Percentiles rank a stretch among this genome's conserved stretches.
phyloP scores from a whole-genome alignment of 2,797 vertebrate species.

The Artibeus lituratus region DNA sequence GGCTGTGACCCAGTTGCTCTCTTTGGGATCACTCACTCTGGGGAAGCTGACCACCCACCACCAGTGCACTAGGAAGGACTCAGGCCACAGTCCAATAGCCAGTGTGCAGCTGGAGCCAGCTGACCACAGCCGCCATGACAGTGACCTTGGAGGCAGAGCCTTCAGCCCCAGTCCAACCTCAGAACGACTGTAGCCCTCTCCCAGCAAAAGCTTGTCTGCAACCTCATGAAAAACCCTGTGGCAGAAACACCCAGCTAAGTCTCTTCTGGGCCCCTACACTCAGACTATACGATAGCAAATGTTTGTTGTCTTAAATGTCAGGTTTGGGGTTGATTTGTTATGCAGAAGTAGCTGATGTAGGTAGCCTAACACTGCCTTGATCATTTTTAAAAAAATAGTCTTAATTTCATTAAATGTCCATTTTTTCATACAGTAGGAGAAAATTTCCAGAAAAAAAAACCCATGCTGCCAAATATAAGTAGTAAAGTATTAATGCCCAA shows the following conservation, averaged over 20 bases:
- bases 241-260: neutral
- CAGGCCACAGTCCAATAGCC: neutral
- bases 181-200: neutral
- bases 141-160: neutral
- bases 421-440: neutral
- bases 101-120: neutral
- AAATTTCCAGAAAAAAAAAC: neutral
- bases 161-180: neutral
- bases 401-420: slow-evolving; percentile 22
- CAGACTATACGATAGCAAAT: neutral
- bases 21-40: neutral
- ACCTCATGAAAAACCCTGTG: neutral
- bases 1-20: neutral
- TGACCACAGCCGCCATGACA: neutral
- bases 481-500: neutral
- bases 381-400: neutral
- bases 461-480: neutral
- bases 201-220: neutral
- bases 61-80: neutral
- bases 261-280: neutral
- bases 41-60: neutral
- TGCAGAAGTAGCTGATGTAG: neutral
- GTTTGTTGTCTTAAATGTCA: neutral
- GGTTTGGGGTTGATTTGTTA: neutral
- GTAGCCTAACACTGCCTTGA: neutral